Evolutionary conservation across 1,140 invertebrate species (phyloP), one percentile per base, ranked within the genome.

Genomic region (Tetraneura akinire): DNA sequence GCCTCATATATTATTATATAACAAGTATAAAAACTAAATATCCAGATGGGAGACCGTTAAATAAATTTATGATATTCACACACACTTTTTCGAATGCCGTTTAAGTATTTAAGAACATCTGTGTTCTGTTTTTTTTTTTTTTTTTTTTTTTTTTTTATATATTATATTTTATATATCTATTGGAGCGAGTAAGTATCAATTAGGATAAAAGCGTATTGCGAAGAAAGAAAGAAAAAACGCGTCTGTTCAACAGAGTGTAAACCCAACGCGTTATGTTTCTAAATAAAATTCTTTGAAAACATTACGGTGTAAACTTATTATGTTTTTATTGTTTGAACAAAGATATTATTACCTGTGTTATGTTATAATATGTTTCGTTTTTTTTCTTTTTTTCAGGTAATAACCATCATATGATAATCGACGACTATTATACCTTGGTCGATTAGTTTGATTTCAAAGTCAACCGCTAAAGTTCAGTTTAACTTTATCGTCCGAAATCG

Each of bases 41-140:
- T 51, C 45, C 68, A 71, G 68, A 71, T 29, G 68, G 45, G 47
- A 16, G 10, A 13, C 23, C 68, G 18, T 71, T 71, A 49, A 71
- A 71, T 71, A 71, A 71, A 71, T 71, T 68, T 68, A 68, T 47
- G 8, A 21, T 42, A 23, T 68, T 68, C 42, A 18, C 47, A 29
- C 68, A 29, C 45, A 71, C 66, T 29, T 71, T 71, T 71, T 51
- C 68, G 51, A 71, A 51, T 71, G 45, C 45, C 47, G 16, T 49
- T 29, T 71, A 49, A 29, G 68, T 71, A 71, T 71, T 71, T 51
- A 23, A 10, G 29, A 71, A 71, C 68, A 71, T 71, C 68, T 71
- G 68, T 71, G 68, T 51, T 51, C 14, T 51, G 47, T 51, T 26
- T 26, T 47, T 70, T 47, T 26, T 60, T 60, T 1, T 9, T 23